Evolutionary conservation across 2,888 invertebrate genomes (phyloP).

Genomic region (Herminia tarsipennalis): DNA sequence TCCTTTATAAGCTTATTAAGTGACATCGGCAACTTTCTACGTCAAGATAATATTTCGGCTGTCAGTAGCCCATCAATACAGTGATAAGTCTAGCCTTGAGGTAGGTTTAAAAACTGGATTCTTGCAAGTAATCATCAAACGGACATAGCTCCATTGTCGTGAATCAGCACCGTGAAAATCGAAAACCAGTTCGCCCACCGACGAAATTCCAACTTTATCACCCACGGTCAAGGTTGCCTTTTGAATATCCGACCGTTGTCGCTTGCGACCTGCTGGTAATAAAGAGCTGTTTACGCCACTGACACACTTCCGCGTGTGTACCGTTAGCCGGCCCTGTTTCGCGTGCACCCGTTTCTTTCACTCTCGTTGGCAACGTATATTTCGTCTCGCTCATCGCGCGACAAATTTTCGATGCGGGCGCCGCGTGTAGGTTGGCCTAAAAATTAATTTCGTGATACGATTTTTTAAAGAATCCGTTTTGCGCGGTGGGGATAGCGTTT

Average conservation of each 20-base stretch:
- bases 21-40: constrained; percentile 13
- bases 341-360: constrained; percentile 75
- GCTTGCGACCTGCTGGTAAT: constrained; percentile 65
- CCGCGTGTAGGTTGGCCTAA: constrained; percentile 80
- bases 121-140: constrained; percentile 67
- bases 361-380: constrained; percentile 68
- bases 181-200: constrained; percentile 67
- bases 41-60: constrained; percentile 12
- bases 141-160: constrained; percentile 75
- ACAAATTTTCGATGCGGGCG: constrained; percentile 84
- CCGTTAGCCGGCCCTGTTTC: constrained; percentile 83
- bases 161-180: constrained; percentile 83
- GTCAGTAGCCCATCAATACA: constrained; percentile 25
- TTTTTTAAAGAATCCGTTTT: constrained; percentile 68
- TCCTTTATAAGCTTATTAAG: not conserved
- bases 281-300: constrained; percentile 75
- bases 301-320: constrained; percentile 83
- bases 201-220: constrained; percentile 58
- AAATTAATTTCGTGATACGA: constrained; percentile 81
- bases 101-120: constrained; percentile 77
- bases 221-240: constrained; percentile 74
- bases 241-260: constrained; percentile 48
- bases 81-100: constrained; percentile 68
- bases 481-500: constrained; percentile 45
- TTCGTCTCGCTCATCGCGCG: constrained; percentile 73